These are phyloP conservation scores for Aquatica leii DNA, from an alignment of 2,888 invertebrate species.

Conservation along the genomic window DNA sequence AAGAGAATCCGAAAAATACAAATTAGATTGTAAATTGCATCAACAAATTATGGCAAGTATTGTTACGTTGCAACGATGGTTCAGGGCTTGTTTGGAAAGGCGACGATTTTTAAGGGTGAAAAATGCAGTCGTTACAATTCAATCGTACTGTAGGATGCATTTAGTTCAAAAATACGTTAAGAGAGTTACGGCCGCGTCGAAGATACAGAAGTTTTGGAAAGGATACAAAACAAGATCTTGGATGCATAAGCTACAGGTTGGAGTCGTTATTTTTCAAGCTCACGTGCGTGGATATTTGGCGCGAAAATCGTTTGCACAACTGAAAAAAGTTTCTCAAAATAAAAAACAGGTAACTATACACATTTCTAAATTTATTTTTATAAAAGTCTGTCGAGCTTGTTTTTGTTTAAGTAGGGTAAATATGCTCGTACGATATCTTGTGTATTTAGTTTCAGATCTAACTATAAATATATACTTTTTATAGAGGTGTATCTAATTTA, in stretches of 20 bases:
- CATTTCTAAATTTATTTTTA: background rate
- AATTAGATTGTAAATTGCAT: constrained; percentile 90
- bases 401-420: too few relatives aligned
- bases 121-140: constrained; percentile 78
- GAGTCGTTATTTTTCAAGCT: constrained; percentile 75
- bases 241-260: constrained; percentile 70
- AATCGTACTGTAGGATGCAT: constrained; percentile 75
- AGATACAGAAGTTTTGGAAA: constrained; percentile 83
- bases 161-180: constrained; percentile 67
- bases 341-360: constrained; percentile 30
- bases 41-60: constrained; percentile 94
- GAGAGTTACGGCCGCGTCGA: constrained; percentile 66
- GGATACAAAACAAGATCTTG: constrained; percentile 72
- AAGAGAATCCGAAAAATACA: constrained; percentile 92
- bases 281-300: constrained; percentile 73
- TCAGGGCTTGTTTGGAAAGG: constrained; percentile 81
- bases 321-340: constrained; percentile 22
- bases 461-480: too few relatives aligned
- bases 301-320: constrained; percentile 57
- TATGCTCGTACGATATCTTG: too few relatives aligned
- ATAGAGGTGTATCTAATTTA: too few relatives aligned
- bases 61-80: constrained; percentile 91
- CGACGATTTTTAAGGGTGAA: constrained; percentile 78
- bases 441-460: too few relatives aligned
- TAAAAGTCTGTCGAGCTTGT: too few relatives aligned